A percentile compares a stretch with the other conserved stretches of the same genome.
These are phyloP conservation scores for Spicauda simplicius DNA, from an alignment of 2,888 invertebrate genomes.

Conservation along the genomic window DNA sequence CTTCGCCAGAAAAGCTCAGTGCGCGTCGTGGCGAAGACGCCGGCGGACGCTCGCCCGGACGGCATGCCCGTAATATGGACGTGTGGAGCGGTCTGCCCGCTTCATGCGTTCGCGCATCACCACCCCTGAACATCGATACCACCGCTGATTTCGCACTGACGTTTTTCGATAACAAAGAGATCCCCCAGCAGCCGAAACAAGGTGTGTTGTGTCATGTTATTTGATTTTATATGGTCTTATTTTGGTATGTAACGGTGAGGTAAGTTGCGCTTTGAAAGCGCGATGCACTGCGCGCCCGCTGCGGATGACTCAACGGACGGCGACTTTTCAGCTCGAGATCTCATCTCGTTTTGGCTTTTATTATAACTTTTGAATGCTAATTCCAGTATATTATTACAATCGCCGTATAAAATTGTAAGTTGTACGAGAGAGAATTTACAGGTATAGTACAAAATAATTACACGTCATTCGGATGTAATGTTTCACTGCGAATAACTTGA, in stretches of 20 bases:
- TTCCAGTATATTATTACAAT: neutral
- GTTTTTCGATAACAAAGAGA: constrained; percentile 90
- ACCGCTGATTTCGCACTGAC: constrained; percentile 92
- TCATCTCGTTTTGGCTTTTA: constrained; percentile 16
- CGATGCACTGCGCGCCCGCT: constrained; percentile 18
- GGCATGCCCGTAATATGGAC: constrained; percentile 86
- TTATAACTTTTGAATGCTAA: constrained; percentile 6
- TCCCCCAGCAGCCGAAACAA: constrained; percentile 71
- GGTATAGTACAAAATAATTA: neutral
- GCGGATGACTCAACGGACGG: constrained; percentile 30
- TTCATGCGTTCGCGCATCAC: constrained; percentile 86
- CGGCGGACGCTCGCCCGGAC: constrained; percentile 64
- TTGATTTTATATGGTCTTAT: constrained; percentile 22
- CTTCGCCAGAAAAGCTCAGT: constrained; percentile 58
- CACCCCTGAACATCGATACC: constrained; percentile 88
- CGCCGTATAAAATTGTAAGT: neutral
- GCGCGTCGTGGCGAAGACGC: constrained; percentile 73
- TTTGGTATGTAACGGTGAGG: constrained; percentile 20
- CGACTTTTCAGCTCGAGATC: constrained; percentile 29
- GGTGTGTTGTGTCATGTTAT: constrained; percentile 54
- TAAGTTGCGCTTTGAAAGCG: constrained; percentile 24
- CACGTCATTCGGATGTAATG: too few species aligned
- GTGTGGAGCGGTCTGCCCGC: constrained; percentile 89
- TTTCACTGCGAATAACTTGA: too few species aligned
- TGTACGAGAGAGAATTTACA: neutral